Base-by-base conservation (phyloP, 1,140 invertebrate genomes). In the Caenorhabditis briggsae region DNA sequence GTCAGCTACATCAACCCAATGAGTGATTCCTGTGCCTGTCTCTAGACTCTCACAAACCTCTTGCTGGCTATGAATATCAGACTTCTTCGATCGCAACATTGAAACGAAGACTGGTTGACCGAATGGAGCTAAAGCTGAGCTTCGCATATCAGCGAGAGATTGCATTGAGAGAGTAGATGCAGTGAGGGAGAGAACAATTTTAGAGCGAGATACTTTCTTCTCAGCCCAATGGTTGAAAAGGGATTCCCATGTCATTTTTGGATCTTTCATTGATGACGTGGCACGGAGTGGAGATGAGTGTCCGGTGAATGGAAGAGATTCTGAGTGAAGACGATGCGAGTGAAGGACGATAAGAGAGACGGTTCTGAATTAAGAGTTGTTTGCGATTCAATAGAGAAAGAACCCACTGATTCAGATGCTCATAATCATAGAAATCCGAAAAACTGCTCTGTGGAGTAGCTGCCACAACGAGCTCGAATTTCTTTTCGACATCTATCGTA, bases 1-100 rank as follows among this genome's bases (percentile, higher is more conserved):
- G 50, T 78, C 70, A 25, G 70, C 70, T 43, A 0, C n/a, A 50
- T 78, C 70, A 50, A 78, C 70, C 70, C 70, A 78, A 78, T 78
- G 70, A 23, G 70, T 78, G 70, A 78, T 53, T 18, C 70, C 70
- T 23, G 70, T 50, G 50, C 46, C 70, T 46, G 70, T 23, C 46
- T 78, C 46, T 46, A 78, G 23, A 41, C 70, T 78, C 18, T 78
- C 70, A 78, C 70, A 78, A 11, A 78, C 53, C 11, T 78, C 70
- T 14, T 78, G 70, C 23, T 78, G 70, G 50, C 70, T 78, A n/a
- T 78, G 70, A 50, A 78, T 78, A 50, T 78, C 70, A 20, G 18
- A 12, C 9, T 78, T 78, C 20, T 50, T 78, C 1, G 70, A 50
- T 78, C 70, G 50, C 0, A 78, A 23, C 43, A 78, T 12, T 18